Base-by-base conservation (phyloP, 2,797 vertebrate species). In the Myripristis murdjan region DNA sequence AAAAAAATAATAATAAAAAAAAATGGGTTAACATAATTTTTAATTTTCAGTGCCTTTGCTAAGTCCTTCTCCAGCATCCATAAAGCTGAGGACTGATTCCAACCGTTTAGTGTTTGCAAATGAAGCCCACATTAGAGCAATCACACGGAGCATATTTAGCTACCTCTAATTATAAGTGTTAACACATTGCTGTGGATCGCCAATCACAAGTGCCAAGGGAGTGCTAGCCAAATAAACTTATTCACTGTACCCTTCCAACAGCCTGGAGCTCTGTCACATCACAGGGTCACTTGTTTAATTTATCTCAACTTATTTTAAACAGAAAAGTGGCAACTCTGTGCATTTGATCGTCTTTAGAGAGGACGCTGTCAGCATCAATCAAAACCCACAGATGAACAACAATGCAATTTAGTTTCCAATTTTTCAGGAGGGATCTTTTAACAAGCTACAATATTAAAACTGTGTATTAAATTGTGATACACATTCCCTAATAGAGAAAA, bases 141-240 rank as follows among this genome's bases (percentile, higher is more conserved):
- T 69, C 64, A 68, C 57, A 72, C 15, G 37, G 46, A 66, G 57
- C 55, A 76, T 20, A 71, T 74, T 65, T 79, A 72, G 69, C 72
- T 71, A 20, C 43, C 46, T 66, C 28, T 62, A 73, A 80, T 71
- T 65, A 43, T 78, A 73, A 69, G 64, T 75, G 68, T 68, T 75
- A 77, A 77, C 79, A 77, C 70, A 70, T 66, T 75, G 70, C 72
- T 63, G 48, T 8, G 15, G 74, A 56, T 68, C 67, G 58, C 61
- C 20, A 33, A 28, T 54, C 55, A 31, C 56, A 56, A 54, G 54
- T 46, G 44, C 37, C 53, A 70, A 28, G 39, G 57, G 48, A 61
- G 26, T 68, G 9, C 54, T 26, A 47, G 71, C 65, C 64, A 75
- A 66, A 73, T 55, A 70, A 65, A 53, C 63, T 64, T 56, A 53